Conservation (phyloP, 1,140 invertebrate species). For the Drosophila ambigua region DNA sequence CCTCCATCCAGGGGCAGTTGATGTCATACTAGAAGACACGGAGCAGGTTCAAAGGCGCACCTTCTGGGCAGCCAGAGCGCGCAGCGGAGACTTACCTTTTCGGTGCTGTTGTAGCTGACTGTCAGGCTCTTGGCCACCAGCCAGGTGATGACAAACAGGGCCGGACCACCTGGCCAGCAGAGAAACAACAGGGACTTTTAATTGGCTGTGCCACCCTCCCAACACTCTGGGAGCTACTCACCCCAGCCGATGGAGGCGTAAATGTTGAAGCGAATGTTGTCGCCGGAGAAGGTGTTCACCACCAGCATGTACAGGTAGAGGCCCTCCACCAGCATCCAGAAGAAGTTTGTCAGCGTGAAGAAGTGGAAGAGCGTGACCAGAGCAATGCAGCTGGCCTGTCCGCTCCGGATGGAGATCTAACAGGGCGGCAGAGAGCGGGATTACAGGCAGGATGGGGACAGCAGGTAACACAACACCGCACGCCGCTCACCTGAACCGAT, state of each 20-base stretch:
- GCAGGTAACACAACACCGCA: neutral
- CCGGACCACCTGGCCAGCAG: slow-evolving; percentile 86
- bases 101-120: slow-evolving; percentile 54
- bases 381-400: slow-evolving; percentile 88
- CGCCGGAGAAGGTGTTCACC: slow-evolving; percentile 95
- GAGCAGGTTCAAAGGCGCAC: neutral
- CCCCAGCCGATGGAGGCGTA: slow-evolving; percentile 97
- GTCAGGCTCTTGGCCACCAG: slow-evolving; percentile 87
- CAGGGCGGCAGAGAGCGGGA: neutral
- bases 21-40: slow-evolving; percentile 63
- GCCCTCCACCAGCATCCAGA: slow-evolving; percentile 99
- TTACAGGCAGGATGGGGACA: neutral
- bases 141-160: slow-evolving; percentile 89
- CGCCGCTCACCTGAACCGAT: slow-evolving; percentile 73
- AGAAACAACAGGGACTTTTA: slow-evolving; percentile 13
- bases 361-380: slow-evolving; percentile 93
- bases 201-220: slow-evolving; percentile 26
- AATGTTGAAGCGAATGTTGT: slow-evolving; percentile 94
- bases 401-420: slow-evolving; percentile 76
- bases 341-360: slow-evolving; percentile 96
- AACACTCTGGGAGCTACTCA: slow-evolving; percentile 86
- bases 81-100: slow-evolving; percentile 47
- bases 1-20: slow-evolving; percentile 89
- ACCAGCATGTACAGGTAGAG: slow-evolving; percentile 97
- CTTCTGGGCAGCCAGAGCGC: too few species aligned